Conservation (phyloP, 92 coral and sea anemone genomes). For the Epizoanthus stellaris region DNA sequence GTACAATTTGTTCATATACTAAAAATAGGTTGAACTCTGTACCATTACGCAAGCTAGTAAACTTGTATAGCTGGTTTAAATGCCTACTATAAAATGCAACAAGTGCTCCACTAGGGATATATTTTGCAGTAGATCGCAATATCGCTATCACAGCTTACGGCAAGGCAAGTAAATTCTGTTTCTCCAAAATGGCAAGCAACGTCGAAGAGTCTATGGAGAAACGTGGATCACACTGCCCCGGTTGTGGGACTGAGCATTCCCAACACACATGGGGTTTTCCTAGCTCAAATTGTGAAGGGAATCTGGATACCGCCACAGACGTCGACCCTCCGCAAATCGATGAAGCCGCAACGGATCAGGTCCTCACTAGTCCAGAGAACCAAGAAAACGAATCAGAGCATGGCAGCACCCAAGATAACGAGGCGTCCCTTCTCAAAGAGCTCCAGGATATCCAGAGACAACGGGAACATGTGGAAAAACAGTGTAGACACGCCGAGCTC, state of each 20-base stretch:
- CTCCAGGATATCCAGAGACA: background rate
- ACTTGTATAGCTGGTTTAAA: no score
- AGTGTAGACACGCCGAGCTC: background rate
- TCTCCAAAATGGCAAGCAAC: background rate
- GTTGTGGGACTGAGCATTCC: background rate
- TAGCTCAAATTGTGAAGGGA: background rate
- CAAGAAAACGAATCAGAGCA: no score
- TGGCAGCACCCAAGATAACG: background rate
- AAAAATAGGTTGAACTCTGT: no score
- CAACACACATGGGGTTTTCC: slow-evolving; percentile 1
- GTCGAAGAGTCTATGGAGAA: background rate
- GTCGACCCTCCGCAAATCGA: background rate
- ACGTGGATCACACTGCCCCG: background rate
- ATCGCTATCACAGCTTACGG: background rate
- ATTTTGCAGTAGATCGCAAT: background rate
- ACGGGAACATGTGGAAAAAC: background rate
- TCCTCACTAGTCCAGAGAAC: background rate
- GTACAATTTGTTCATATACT: no score
- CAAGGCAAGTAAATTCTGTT: background rate
- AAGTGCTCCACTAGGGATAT: no score
- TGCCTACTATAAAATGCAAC: no score
- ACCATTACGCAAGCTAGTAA: no score
- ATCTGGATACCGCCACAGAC: background rate
- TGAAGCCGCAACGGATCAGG: background rate
- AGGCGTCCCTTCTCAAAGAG: background rate